Evolutionary conservation across 2,888 invertebrate genomes (phyloP).

Genomic region (Proisotoma minuta): DNA sequence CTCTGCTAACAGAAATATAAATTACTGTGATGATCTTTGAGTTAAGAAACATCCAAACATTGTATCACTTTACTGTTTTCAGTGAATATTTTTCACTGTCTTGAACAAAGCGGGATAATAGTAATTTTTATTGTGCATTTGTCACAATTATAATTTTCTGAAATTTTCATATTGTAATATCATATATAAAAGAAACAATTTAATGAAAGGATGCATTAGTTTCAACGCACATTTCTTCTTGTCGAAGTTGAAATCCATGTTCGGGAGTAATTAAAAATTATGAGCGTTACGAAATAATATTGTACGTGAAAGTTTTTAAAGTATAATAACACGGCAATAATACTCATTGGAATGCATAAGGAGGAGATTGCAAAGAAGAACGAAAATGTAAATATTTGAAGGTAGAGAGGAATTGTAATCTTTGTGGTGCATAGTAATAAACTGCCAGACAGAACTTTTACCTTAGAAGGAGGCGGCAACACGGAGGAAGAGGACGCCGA

Average conservation of each 20-base stretch:
- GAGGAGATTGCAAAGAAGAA: not conserved
- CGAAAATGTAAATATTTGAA: slow-evolving; percentile 1
- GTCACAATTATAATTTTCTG: no score
- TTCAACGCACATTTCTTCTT: no score
- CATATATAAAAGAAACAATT: no score
- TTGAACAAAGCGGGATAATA: no score
- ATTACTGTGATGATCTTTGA: slow-evolving; percentile 7
- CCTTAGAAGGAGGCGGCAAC: slow-evolving; percentile 47
- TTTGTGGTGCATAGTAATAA: not conserved
- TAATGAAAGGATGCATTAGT: no score
- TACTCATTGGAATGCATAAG: not conserved
- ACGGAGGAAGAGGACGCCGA: slow-evolving; percentile 53
- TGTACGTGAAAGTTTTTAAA: slow-evolving; percentile 1
- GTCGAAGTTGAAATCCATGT: no score
- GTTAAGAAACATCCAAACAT: slow-evolving; percentile 6
- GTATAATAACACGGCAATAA: not conserved
- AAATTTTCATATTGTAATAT: no score
- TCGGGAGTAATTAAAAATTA: slow-evolving; percentile 4
- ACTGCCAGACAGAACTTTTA: slow-evolving; percentile 15
- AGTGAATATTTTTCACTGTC: no score
- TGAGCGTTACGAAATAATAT: slow-evolving; percentile 2
- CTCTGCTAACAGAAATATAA: slow-evolving; percentile 2
- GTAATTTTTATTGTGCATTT: no score
- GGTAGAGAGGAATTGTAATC: not conserved
- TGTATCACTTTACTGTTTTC: no score